Base-by-base conservation (phyloP, 2,113 vertebrate species). In the Lagopus leucura region DNA sequence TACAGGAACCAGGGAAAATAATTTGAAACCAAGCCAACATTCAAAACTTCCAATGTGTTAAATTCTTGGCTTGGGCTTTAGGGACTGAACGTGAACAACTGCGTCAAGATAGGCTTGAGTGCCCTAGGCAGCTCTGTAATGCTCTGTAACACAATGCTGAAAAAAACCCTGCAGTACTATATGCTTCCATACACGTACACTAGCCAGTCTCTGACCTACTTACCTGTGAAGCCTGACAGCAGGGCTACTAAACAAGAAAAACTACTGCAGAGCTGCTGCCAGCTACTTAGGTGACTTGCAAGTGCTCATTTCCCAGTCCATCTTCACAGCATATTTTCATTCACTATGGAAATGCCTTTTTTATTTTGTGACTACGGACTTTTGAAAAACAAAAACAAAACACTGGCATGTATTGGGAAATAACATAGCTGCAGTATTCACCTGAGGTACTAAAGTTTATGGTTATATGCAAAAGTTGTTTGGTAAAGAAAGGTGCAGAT, bases 101-200 rank as follows among this genome's bases (percentile, higher is more conserved):
- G 25, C 57, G 90, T 50, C 64, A 88, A 66, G 47, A 45, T 15
- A 22, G 58, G 17, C 30, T 50, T 36, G 36, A 47, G 74, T 47
- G 78, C 20, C 66, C 73, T 67, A 72, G 78, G 80, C 86, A 85
- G 80, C 36, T 84, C 38, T 76, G 71, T 32, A 89, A 86, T 0
- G 76, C 40, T 84, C 38, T 76, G 67, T n/a, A 89, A 86, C 0
- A 1, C 63, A 80, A 17, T 0, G 16, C 3, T 43, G 34, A 92
- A 75, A 79, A 70, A 87, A 13, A 36, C 58, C 57, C 78, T 3
- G 86, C 95, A 94, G 88, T 74, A 38, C 91, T 87, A 58, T 93
- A 94, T 93, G 96, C 94, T 75, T 89, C 61, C 42, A 27, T 94
- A 96, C 95, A 97, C 83, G 89, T 97, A 96, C 88, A n/a, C 91